Base-by-base conservation (phyloP, 2,797 vertebrate genomes). In the Girardinus metallicus region DNA sequence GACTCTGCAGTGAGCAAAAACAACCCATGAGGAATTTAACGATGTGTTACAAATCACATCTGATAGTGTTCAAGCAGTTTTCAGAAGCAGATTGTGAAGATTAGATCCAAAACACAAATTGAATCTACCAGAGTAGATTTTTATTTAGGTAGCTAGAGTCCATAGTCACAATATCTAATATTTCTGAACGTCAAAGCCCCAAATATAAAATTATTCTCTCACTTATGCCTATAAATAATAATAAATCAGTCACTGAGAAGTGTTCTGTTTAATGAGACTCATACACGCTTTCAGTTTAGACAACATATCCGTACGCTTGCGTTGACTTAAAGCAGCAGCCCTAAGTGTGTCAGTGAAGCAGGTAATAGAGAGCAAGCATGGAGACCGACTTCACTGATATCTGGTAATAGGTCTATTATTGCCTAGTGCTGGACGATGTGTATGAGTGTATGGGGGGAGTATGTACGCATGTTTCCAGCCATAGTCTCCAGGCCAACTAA, bases 351-450 rank as follows among this genome's bases (percentile, higher is more conserved):
- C 85, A 81, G 60, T 80, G 75, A 86, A 78, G 82, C 81, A 71
- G 80, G 79, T 85, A 86, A 87, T 51, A 83, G 87, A 89, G 82
- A 85, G 81, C 51, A 39, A 85, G 71, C 80, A 80, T 74, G 77
- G 88, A 77, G 86, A 92, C 85, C 84, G 85, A 82, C 82, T 88
- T 84, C 80, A 87, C 89, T 49, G 82, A 86, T 90, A 88, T 91
- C 86, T 90, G 88, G 87, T 91, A 91, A 91, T 91, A 86, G 86
- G 73, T 77, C 83, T 83, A 79, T 90, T 91, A 89, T 81, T 80
- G 78, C 62, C 78, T 83, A 88, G 78, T 71, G 75, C 83, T 85
- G 77, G 85, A 85, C 79, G 80, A 76, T 70, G 82, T 62, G 80
- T 29, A 36, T 36, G 31, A 21, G 43, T 46, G 80, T 62, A 39